Base-by-base conservation (phyloP, 1,140 invertebrate genomes). In the Lepidurus packardi region DNA sequence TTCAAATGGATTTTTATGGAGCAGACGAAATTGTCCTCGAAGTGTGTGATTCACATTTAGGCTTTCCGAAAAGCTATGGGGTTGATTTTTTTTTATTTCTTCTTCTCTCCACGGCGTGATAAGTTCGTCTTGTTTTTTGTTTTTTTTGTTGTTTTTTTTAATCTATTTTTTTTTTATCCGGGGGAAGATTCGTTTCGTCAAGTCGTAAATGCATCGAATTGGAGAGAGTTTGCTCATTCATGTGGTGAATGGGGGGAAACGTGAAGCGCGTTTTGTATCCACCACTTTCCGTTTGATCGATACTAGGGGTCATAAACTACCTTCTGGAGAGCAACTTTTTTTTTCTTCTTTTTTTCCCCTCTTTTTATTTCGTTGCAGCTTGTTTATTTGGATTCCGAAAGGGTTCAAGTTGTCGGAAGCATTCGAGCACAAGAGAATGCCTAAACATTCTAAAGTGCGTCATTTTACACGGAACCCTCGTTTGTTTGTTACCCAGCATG, bases 331-430 rank as follows among this genome's bases (percentile, higher is more conserved):
- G 53, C 16, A 21, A 65, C 16, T 21, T 65, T 65, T 65, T n/a
- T 7, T 0, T 16, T 65, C 3, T 9, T 21, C 10, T 65, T 16
- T 65, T 16, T 4, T 4, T 11, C n/a, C n/a, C n/a, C n/a, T 65
- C 21, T 65, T 65, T 65, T 65, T 65, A 65, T 65, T 16, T 21
- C 53, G 53, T n/a, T 21, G 53, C 13, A 65, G 7, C 53, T 65
- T 65, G 53, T 65, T 65, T 65, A 65, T 65, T 65, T 65, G 53
- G 21, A 13, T 65, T 65, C 53, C 53, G 53, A 21, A 65, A 65
- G 47, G n/a, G n/a, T n/a, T n/a, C 6, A 21, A 16, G 53, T 13
- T 16, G 53, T 13, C 16, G 21, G 53, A 21, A 65, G 53, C 13
- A 21, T 7, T 16, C 6, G 53, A 13, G 53, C 53, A 65, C 53